phyloP scores from a whole-genome alignment of 2,888 invertebrate genomes.

The Synergus japonicus region DNA sequence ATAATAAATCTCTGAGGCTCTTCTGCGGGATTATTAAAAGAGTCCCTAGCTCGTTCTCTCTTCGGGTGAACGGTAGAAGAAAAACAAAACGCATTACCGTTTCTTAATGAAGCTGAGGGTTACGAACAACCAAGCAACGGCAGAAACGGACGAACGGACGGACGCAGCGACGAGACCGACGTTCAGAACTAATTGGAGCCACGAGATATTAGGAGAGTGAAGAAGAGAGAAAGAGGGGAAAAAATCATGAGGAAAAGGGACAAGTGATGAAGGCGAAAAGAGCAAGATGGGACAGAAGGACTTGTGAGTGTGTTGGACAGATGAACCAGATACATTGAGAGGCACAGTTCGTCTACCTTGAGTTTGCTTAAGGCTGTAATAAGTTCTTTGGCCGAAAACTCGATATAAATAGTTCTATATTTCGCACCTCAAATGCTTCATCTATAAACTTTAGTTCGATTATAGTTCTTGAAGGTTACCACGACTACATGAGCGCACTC shows the following conservation, averaged over 20 bases:
- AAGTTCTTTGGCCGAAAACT: conserved; percentile 38
- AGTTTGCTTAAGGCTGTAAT: conserved; percentile 59
- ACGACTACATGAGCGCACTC: conserved; percentile 62
- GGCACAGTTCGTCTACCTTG: conserved; percentile 57
- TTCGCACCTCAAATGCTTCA: neutral
- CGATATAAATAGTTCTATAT: neutral
- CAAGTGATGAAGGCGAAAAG: conserved; percentile 38
- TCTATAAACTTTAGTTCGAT: neutral
- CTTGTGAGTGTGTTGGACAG: conserved; percentile 20
- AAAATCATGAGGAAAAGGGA: conserved; percentile 22
- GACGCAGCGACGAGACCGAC: conserved; percentile 61
- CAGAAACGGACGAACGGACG: conserved; percentile 55
- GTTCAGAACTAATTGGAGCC: conserved; percentile 77
- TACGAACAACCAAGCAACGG: conserved; percentile 61
- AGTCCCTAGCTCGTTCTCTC: conserved; percentile 69
- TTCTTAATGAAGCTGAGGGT: conserved; percentile 77
- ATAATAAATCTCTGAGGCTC: conserved; percentile 76
- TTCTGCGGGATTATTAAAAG: conserved; percentile 76
- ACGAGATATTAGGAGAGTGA: conserved; percentile 70
- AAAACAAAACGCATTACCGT: conserved; percentile 77
- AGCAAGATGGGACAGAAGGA: conserved; percentile 35
- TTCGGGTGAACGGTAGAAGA: conserved; percentile 66
- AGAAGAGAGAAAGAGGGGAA: conserved; percentile 14
- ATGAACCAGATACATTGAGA: conserved; percentile 55
- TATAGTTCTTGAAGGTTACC: conserved; percentile 65